These are phyloP conservation scores for Caenorhabditis latens DNA, from an alignment of 1,140 invertebrate genomes.

Conservation along the genomic window DNA sequence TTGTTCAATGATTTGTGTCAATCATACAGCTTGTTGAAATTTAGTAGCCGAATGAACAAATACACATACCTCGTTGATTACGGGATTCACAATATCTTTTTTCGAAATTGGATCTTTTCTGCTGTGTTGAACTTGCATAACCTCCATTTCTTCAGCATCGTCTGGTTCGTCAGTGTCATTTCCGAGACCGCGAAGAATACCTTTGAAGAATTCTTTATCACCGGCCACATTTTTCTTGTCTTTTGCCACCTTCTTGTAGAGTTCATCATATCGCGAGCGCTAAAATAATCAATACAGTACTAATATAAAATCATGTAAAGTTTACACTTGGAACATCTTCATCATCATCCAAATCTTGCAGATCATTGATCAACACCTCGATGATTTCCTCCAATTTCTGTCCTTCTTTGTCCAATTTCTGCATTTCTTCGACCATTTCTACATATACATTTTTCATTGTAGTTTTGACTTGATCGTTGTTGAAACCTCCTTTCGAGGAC, in stretches of 20 bases:
- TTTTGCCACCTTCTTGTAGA: not conserved
- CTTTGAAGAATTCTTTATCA: not conserved
- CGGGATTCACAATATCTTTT: constrained; percentile 45
- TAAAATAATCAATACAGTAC: too few relatives aligned
- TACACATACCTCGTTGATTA: constrained; percentile 6
- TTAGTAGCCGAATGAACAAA: not conserved
- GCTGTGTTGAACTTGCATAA: constrained; percentile 22
- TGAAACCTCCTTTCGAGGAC: too few relatives aligned
- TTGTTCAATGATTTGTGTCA: not conserved
- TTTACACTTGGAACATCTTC: not conserved
- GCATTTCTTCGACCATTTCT: not conserved
- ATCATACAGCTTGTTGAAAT: not conserved
- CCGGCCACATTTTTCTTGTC: not conserved
- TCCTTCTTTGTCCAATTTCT: not conserved
- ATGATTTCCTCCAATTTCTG: not conserved
- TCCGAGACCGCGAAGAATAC: not conserved
- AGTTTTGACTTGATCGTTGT: too few relatives aligned
- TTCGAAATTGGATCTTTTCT: constrained; percentile 39
- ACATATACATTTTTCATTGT: too few relatives aligned
- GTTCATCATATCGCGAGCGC: not conserved
- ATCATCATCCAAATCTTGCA: not conserved
- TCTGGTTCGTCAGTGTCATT: not conserved
- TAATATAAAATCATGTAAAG: too few relatives aligned
- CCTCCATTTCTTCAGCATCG: not conserved
- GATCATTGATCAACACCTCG: not conserved